A percentile compares a stretch with the other conserved stretches of the same genome.
Evolutionary conservation across 1,140 invertebrate genomes (phyloP).

Genomic region (Cyphomyrmex costatus): DNA sequence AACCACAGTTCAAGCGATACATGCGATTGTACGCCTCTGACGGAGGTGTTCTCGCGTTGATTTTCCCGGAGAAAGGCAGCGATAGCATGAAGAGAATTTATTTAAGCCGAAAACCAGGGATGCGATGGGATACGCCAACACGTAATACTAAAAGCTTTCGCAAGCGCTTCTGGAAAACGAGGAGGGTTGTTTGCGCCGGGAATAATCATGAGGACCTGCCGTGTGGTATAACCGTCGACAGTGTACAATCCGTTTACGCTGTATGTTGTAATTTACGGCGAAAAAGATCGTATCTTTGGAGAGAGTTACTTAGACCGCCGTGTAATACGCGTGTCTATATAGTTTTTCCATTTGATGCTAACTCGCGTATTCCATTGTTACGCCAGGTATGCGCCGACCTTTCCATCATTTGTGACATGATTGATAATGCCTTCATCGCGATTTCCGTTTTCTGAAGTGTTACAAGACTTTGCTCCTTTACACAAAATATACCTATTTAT

Average conservation of each 20-base stretch:
- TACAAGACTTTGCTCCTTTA: slow-evolving; percentile 4
- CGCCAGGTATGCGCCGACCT: not conserved
- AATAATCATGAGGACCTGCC: slow-evolving; percentile 47
- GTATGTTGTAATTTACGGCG: slow-evolving; percentile 24
- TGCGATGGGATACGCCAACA: not conserved
- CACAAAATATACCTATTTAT: not conserved
- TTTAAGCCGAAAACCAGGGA: slow-evolving; percentile 20
- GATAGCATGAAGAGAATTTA: slow-evolving; percentile 56
- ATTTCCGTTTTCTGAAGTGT: slow-evolving; percentile 27
- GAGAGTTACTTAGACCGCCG: not conserved
- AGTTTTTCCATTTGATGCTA: slow-evolving; percentile 12
- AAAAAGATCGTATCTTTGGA: slow-evolving; percentile 26
- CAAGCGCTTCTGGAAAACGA: slow-evolving; percentile 5
- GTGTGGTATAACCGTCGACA: slow-evolving; percentile 30
- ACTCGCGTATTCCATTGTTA: slow-evolving; percentile 29
- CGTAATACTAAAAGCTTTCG: slow-evolving; percentile 44
- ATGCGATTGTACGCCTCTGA: slow-evolving; percentile 32
- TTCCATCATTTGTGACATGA: slow-evolving; percentile 41
- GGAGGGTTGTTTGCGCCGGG: slow-evolving; percentile 28
- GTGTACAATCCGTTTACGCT: slow-evolving; percentile 32
- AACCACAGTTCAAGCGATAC: slow-evolving; percentile 21
- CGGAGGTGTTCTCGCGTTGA: slow-evolving; percentile 47
- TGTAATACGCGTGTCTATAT: not conserved
- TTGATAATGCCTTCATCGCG: slow-evolving; percentile 25
- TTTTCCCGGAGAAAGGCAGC: slow-evolving; percentile 29